A percentile compares a stretch with the other conserved stretches of the same genome.
These are phyloP conservation scores for Eulithis testata DNA, from an alignment of 2,888 invertebrate genomes.

Conservation along the genomic window DNA sequence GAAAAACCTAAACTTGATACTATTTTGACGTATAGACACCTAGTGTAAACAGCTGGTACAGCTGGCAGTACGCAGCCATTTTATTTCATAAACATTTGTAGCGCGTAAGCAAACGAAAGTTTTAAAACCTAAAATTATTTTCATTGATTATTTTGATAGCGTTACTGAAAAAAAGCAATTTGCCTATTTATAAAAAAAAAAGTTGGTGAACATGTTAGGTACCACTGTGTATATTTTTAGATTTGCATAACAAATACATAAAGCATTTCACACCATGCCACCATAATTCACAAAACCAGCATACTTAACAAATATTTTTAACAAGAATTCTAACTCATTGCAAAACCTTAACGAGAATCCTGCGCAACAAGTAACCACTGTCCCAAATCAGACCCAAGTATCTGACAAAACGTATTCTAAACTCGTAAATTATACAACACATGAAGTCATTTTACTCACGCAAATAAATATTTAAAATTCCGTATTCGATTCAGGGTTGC, in stretches of 20 bases:
- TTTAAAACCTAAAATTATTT: no score
- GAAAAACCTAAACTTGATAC: no score
- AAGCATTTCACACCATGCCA: constrained; percentile 6
- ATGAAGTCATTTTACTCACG: constrained; percentile 25
- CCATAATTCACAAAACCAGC: constrained; percentile 21
- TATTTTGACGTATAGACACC: no score
- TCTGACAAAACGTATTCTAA: constrained; percentile 34
- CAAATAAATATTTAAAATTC: constrained; percentile 38
- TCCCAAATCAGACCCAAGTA: constrained; percentile 33
- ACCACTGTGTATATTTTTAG: neutral
- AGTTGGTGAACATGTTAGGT: neutral
- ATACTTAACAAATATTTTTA: constrained; percentile 30
- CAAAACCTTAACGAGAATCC: constrained; percentile 32
- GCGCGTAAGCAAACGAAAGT: no score
- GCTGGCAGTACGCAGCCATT: no score
- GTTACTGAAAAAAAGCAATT: neutral
- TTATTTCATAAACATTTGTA: no score
- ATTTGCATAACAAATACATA: constrained; percentile 10
- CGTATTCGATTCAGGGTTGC: constrained; percentile 27
- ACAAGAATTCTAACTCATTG: constrained; percentile 29
- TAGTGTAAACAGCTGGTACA: no score
- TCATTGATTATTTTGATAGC: no score
- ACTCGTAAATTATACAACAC: constrained; percentile 45
- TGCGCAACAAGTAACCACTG: constrained; percentile 36
- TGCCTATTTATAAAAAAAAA: neutral